phyloP scores from a whole-genome alignment of 2,113 vertebrate genomes.

The Petaurus breviceps region DNA sequence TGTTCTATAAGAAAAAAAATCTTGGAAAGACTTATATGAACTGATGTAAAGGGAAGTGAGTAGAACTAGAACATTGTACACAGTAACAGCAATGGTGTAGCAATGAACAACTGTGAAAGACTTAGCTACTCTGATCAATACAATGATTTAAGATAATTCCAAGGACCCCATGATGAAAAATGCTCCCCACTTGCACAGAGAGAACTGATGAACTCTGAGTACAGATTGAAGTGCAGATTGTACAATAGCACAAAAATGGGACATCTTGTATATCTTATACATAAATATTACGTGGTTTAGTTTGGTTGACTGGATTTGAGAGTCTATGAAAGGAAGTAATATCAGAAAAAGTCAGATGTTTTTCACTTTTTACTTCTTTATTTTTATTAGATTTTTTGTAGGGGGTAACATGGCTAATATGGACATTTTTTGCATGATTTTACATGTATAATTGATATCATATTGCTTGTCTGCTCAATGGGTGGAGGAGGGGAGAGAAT shows the following conservation, averaged over 20 bases:
- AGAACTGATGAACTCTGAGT: no score
- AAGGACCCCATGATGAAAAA: no score
- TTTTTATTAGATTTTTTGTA: background rate
- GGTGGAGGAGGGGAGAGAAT: background rate
- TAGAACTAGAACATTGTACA: no score
- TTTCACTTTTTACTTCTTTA: background rate
- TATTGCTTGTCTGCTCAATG: background rate
- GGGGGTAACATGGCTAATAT: background rate
- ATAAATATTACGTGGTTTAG: background rate
- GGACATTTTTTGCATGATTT: background rate
- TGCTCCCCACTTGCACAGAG: no score
- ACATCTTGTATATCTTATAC: background rate
- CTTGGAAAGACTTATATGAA: no score
- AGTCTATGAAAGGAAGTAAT: background rate
- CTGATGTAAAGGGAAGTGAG: no score
- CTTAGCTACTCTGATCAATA: no score
- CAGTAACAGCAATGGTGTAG: no score
- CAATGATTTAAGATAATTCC: no score
- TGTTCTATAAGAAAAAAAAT: no score
- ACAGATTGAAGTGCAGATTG: no score
- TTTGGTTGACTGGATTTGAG: background rate
- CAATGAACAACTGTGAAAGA: no score
- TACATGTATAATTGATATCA: background rate
- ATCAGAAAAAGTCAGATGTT: background rate
- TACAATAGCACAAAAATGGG: background rate